Evolutionary conservation across 64 coral and sea anemone genomes (phyloP).

Genomic region (Anthopleura sola): DNA sequence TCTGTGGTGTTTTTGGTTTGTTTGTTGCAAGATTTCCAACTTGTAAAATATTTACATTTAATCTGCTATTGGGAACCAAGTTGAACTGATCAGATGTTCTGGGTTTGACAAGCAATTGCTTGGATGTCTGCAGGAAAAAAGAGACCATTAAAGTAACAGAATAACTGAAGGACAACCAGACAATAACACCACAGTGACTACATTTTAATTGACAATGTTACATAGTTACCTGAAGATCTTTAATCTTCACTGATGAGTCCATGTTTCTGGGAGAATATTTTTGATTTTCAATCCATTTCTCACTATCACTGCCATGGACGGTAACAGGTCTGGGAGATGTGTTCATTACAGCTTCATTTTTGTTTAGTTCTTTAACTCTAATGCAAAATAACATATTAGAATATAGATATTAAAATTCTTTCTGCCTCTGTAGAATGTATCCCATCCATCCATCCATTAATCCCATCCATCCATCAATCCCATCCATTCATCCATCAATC

Average conservation of each 20-base stretch:
- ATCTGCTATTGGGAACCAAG: not conserved
- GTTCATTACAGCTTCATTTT: not conserved
- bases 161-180: too few species aligned
- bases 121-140: not conserved
- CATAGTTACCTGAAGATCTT: not conserved
- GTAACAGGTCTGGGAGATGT: slow-evolving; percentile 46
- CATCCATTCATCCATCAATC: not conserved
- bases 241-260: not conserved
- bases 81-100: not conserved
- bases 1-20: not conserved
- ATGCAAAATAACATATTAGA: not conserved
- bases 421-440: too few species aligned
- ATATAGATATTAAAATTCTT: not conserved
- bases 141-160: not conserved
- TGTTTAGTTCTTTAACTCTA: slow-evolving; percentile 79
- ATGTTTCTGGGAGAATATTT: not conserved
- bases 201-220: too few species aligned
- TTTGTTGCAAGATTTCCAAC: not conserved
- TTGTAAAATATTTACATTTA: not conserved
- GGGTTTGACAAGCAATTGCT: not conserved
- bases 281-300: slow-evolving; percentile 17
- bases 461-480: not conserved
- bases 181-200: too few species aligned
- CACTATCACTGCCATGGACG: slow-evolving; percentile 21
- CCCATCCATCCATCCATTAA: not conserved